phyloP scores from a whole-genome alignment of 2,888 invertebrate species.

The Tethea ocularis region DNA sequence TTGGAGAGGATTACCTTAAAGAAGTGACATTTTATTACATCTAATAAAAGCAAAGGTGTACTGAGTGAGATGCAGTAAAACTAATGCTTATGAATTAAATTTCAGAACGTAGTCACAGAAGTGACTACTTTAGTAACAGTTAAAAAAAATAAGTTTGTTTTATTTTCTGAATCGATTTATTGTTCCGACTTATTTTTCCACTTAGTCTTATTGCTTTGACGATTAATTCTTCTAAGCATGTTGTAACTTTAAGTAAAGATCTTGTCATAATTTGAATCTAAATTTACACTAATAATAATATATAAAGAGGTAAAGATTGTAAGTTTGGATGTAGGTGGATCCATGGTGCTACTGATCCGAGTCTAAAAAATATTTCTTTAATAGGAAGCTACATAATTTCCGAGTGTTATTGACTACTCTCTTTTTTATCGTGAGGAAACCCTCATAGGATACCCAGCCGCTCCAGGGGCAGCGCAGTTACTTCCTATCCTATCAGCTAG shows the following conservation, averaged over 20 bases:
- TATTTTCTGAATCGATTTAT: not conserved
- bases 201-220: not conserved
- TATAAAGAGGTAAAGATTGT: too few relatives aligned
- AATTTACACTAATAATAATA: too few relatives aligned
- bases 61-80: slow-evolving; percentile 33
- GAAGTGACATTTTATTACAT: slow-evolving; percentile 55
- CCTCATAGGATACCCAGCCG: too few relatives aligned
- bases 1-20: slow-evolving; percentile 43
- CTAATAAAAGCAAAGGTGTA: slow-evolving; percentile 55
- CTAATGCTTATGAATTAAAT: slow-evolving; percentile 46
- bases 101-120: slow-evolving; percentile 34
- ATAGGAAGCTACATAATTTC: too few relatives aligned
- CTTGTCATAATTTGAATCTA: not conserved
- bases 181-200: not conserved
- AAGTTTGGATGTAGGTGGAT: too few relatives aligned
- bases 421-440: too few relatives aligned
- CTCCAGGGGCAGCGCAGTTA: too few relatives aligned
- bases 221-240: not conserved
- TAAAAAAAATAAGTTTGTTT: not conserved
- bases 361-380: too few relatives aligned
- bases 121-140: slow-evolving; percentile 16
- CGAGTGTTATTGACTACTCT: too few relatives aligned
- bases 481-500: too few relatives aligned
- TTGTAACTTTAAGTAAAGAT: not conserved
- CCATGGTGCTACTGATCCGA: too few relatives aligned